Conservation (phyloP, 2,888 invertebrate genomes). For the Dione vanillae region DNA sequence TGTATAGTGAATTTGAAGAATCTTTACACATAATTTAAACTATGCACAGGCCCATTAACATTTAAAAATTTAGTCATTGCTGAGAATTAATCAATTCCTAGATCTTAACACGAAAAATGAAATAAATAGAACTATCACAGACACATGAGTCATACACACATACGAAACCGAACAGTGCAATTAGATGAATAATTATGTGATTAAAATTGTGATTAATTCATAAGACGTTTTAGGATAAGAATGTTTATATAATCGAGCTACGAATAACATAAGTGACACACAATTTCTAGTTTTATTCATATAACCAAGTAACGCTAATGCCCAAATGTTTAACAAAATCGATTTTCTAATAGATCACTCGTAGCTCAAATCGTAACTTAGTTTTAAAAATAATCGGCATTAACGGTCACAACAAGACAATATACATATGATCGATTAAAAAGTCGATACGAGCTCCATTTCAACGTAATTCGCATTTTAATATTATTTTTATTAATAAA, state of each 20-base stretch:
- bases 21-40: constrained; percentile 7
- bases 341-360: constrained; percentile 22
- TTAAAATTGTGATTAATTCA: constrained; percentile 58
- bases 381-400: constrained; percentile 40
- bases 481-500: background rate
- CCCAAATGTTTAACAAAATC: background rate
- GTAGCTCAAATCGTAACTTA: constrained; percentile 41
- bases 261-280: constrained; percentile 45
- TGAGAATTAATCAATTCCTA: constrained; percentile 54
- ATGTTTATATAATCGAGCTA: constrained; percentile 49
- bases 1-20: background rate
- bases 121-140: constrained; percentile 82
- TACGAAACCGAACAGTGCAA: constrained; percentile 69
- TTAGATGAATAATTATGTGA: constrained; percentile 61
- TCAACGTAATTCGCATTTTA: background rate
- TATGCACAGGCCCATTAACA: constrained; percentile 28
- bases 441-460: background rate
- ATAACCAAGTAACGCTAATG: constrained; percentile 10
- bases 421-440: constrained; percentile 15
- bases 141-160: constrained; percentile 76
- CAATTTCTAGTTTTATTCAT: background rate
- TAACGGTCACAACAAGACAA: constrained; percentile 18
- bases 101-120: constrained; percentile 58
- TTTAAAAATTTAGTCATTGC: constrained; percentile 73
- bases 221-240: constrained; percentile 66